Conservation (phyloP, 2,797 vertebrate species). For the Argentina silus region DNA sequence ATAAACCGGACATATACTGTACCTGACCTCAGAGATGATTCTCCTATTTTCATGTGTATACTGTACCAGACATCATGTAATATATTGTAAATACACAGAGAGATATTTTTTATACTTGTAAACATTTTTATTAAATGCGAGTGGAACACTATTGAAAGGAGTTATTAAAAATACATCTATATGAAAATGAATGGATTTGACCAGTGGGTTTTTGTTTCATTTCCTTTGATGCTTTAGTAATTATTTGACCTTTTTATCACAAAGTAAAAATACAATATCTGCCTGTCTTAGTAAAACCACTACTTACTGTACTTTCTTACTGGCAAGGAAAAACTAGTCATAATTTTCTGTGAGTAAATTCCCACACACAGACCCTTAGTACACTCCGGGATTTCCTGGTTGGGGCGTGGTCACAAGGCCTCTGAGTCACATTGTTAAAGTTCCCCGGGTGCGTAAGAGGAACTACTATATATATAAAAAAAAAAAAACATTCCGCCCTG, state of each 20-base stretch:
- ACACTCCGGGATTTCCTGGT: conserved; percentile 73
- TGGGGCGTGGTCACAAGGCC: conserved; percentile 63
- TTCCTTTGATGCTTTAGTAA: not conserved
- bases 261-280: conserved; percentile 14
- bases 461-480: too few relatives aligned
- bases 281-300: not conserved
- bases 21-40: conserved; percentile 35
- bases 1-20: too few relatives aligned
- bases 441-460: conserved; percentile 58
- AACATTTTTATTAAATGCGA: conserved; percentile 61
- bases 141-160: conserved; percentile 73
- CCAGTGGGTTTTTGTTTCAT: conserved; percentile 24
- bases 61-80: conserved; percentile 65
- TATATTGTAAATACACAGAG: conserved; percentile 79
- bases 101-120: conserved; percentile 77
- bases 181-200: conserved; percentile 38
- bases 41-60: conserved; percentile 40
- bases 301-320: not conserved
- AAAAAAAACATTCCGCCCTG: conserved; percentile 47
- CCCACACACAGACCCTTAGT: conserved; percentile 38
- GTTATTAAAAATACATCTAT: conserved; percentile 47
- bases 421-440: conserved; percentile 71
- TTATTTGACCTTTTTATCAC: conserved; percentile 26
- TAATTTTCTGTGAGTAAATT: conserved; percentile 31
- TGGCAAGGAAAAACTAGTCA: not conserved